Conservation (phyloP, 2,113 vertebrate species). For the Cavia porcellus region DNA sequence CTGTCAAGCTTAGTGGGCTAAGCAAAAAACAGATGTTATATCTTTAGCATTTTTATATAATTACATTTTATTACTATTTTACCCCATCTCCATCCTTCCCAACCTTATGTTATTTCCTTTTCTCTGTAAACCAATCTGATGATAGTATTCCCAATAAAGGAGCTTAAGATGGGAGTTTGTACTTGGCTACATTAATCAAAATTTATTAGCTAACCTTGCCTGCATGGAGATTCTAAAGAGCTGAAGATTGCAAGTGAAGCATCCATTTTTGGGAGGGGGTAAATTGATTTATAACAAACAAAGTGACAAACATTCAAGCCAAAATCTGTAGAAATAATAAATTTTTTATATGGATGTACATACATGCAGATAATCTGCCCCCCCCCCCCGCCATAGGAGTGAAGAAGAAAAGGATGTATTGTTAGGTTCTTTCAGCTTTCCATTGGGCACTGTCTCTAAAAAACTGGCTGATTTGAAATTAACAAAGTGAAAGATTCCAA, state of each 20-base stretch:
- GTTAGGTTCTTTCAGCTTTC: constrained; percentile 68
- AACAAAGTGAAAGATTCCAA: constrained; percentile 59
- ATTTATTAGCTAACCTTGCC: constrained; percentile 87
- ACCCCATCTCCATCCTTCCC: constrained; percentile 79
- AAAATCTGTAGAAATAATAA: constrained; percentile 81
- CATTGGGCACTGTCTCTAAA: constrained; percentile 58
- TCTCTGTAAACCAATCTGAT: constrained; percentile 78
- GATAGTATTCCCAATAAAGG: constrained; percentile 65
- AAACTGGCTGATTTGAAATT: constrained; percentile 71
- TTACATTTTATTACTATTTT: constrained; percentile 90
- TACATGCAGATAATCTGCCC: not conserved
- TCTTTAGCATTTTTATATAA: constrained; percentile 93
- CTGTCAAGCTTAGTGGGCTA: constrained; percentile 87
- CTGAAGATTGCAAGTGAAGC: constrained; percentile 79
- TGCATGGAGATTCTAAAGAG: constrained; percentile 70
- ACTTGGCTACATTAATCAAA: constrained; percentile 87
- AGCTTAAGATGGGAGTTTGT: constrained; percentile 81
- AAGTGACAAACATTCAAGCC: constrained; percentile 85
- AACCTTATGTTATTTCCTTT: constrained; percentile 81
- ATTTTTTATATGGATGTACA: constrained; percentile 67
- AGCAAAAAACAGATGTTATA: constrained; percentile 89
- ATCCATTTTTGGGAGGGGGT: constrained; percentile 83
- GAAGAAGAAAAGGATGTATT: constrained; percentile 64
- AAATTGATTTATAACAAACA: constrained; percentile 84
- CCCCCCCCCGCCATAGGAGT: not conserved